phyloP scores from a whole-genome alignment of 2,888 invertebrate species.

The Myathropa florea region DNA sequence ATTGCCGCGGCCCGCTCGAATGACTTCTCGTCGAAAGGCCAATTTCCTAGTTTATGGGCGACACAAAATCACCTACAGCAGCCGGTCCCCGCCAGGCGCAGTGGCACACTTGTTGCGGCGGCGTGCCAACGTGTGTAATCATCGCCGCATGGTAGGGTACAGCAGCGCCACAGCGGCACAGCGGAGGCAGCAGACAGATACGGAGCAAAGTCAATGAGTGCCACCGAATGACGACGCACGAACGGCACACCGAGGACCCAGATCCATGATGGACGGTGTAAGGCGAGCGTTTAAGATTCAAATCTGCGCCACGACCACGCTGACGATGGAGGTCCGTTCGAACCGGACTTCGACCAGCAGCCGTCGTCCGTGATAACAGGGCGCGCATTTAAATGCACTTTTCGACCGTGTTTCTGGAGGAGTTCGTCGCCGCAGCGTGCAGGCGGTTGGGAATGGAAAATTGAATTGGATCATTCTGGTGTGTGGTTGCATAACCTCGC shows the following conservation, averaged over 20 bases:
- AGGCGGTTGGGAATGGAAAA: slow-evolving; percentile 23
- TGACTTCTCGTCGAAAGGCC: slow-evolving; percentile 47
- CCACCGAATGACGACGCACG: slow-evolving; percentile 29
- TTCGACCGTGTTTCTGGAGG: slow-evolving; percentile 1
- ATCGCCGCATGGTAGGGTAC: slow-evolving; percentile 5
- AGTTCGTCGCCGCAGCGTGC: not conserved
- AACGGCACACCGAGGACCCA: slow-evolving; percentile 12
- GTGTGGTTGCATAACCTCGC: slow-evolving; percentile 43
- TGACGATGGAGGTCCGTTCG: slow-evolving; percentile 2
- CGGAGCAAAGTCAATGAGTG: slow-evolving; percentile 60
- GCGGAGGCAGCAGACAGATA: slow-evolving; percentile 55
- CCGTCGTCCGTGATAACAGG: slow-evolving; percentile 41
- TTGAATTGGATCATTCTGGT: slow-evolving; percentile 68
- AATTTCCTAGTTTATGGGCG: slow-evolving; percentile 69
- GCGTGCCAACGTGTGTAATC: slow-evolving; percentile 61
- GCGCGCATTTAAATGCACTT: slow-evolving; percentile 60
- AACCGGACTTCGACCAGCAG: slow-evolving; percentile 45
- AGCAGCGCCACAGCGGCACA: too few species aligned
- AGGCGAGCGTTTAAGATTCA: slow-evolving; percentile 46
- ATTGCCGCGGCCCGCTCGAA: slow-evolving; percentile 42
- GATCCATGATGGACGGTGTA: slow-evolving; percentile 43
- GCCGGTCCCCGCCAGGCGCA: not conserved
- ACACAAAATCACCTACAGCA: slow-evolving; percentile 33
- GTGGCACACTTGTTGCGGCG: slow-evolving; percentile 65
- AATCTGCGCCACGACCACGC: slow-evolving; percentile 24